Evolutionary conservation across 2,797 vertebrate genomes (phyloP), one percentile per base, ranked within the genome.

Genomic region (Peromyscus attwateri): DNA sequence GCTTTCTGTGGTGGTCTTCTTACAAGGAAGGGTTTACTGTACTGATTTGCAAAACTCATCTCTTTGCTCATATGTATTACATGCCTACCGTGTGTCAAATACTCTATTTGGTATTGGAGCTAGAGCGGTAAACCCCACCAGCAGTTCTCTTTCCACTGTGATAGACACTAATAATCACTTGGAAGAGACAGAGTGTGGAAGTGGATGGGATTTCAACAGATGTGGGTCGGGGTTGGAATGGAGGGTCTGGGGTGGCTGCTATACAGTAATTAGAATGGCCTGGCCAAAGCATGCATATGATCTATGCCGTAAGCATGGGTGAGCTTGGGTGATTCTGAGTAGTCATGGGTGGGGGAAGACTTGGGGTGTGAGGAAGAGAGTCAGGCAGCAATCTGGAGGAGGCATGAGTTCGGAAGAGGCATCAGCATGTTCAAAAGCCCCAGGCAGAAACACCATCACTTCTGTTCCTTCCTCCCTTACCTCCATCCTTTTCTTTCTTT

Each of bases 11-110:
- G 9, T 49, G 75, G 76, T 92, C 43, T 80, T 97, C 77, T 80
- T 91, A 68, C 6, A 92, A 16, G 40, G n/a, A 88, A 96, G 52
- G 0, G 52, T 95, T 91, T 64, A 68, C 21, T 88, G 34, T n/a
- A 14, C 52, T 52, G 49, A 27, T 31, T 79, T 88, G 77, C 0
- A 88, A 66, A 57, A 57, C 34, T 62, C 4, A 71, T 66, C 21
- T 37, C 23, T 81, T 92, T 92, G 7, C n/a, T 91, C 29, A 9
- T 87, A 81, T 84, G 49, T 80, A 66, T 46, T 66, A 49, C 75
- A 21, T n/a, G 13, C 14, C 6, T 64, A 40, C 27, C 55, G 4
- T 62, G 3, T 84, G 19, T 77, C 62, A 81, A 34, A 17, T 13
- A 16, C 10, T 81, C 2, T 92, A 6, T 0, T 11, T 37, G 37